Evolutionary conservation across 2,888 invertebrate genomes (phyloP).

Genomic region (Choreutis nemorana): DNA sequence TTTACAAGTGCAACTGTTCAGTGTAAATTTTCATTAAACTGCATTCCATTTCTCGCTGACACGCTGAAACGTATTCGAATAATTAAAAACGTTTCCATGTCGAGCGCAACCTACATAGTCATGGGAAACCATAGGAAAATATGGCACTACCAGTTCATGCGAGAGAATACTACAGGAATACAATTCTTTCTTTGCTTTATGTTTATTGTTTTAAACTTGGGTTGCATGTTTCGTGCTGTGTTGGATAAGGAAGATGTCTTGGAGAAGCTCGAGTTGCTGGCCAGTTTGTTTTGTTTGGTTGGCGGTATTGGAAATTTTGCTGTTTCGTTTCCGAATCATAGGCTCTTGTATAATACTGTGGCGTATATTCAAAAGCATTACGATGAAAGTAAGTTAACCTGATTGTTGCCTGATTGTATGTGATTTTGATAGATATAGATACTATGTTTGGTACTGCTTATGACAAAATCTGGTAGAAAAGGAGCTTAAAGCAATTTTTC

Average conservation of each 20-base stretch:
- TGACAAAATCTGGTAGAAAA: too few species aligned
- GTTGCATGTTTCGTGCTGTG: background rate
- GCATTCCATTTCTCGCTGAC: too few species aligned
- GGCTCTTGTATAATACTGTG: background rate
- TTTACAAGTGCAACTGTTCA: too few species aligned
- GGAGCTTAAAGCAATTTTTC: too few species aligned
- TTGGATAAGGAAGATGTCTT: background rate
- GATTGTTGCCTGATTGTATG: too few species aligned
- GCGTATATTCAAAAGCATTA: constrained; percentile 1
- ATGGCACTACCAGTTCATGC: constrained; percentile 1
- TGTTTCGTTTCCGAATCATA: background rate
- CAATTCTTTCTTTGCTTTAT: background rate
- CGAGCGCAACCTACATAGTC: constrained; percentile 1
- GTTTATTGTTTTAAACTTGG: background rate
- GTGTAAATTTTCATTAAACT: too few species aligned
- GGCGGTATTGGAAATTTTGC: background rate
- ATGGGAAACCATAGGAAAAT: constrained; percentile 1
- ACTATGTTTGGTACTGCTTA: too few species aligned
- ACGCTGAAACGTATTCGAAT: too few species aligned
- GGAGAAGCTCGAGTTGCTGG: constrained; percentile 1
- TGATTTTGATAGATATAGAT: too few species aligned
- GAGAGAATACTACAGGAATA: background rate
- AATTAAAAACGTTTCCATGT: constrained; percentile 7
- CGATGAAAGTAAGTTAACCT: constrained; percentile 4
- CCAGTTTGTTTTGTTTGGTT: background rate